Evolutionary conservation across 2,888 invertebrate genomes (phyloP).

Genomic region (Cryptosula pallasiana): DNA sequence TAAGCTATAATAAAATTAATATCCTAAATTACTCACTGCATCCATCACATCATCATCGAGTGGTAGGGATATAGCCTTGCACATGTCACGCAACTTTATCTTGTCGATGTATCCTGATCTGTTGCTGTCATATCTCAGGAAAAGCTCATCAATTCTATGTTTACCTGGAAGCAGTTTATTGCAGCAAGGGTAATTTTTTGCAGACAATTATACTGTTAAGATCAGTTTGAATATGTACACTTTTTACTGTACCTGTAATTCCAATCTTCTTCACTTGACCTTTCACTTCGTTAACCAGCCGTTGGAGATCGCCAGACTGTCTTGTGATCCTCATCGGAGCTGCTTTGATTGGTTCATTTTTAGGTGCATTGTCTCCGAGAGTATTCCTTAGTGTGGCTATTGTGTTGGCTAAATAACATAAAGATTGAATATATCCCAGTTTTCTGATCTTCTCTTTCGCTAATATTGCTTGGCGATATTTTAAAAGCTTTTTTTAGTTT

Average conservation of each 20-base stretch:
- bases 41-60: constrained; percentile 49
- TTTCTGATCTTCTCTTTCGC: too few species aligned
- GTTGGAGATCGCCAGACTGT: constrained; percentile 41
- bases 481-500: too few species aligned
- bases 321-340: constrained; percentile 45
- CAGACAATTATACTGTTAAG: too few species aligned
- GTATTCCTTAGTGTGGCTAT: constrained; percentile 35
- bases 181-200: too few species aligned
- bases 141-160: constrained; percentile 49
- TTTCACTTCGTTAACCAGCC: constrained; percentile 45
- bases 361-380: constrained; percentile 31
- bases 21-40: constrained; percentile 38
- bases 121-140: constrained; percentile 48
- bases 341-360: constrained; percentile 39
- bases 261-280: constrained; percentile 52
- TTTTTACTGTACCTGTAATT: constrained; percentile 38
- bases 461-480: too few species aligned
- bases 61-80: constrained; percentile 48
- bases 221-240: too few species aligned
- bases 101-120: constrained; percentile 46
- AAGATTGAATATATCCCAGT: too few species aligned
- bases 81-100: constrained; percentile 47
- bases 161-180: constrained; percentile 38
- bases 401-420: constrained; percentile 34
- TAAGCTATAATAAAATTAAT: too few species aligned